These are phyloP conservation scores for Anoplophora glabripennis DNA, from an alignment of 1,140 invertebrate genomes.

Conservation along the genomic window DNA sequence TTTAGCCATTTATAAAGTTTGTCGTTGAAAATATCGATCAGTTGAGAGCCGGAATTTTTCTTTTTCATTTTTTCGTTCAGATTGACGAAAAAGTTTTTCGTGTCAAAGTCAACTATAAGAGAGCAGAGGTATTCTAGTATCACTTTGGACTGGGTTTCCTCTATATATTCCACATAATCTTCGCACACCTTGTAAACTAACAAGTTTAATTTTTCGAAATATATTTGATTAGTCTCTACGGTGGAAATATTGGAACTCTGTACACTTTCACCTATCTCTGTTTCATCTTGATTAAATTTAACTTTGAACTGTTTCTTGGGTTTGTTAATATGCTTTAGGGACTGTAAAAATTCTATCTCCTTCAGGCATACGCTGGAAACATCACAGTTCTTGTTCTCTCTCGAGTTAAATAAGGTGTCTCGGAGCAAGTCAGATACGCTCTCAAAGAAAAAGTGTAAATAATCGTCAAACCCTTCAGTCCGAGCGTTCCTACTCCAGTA, in stretches of 20 bases:
- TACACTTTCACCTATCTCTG: constrained; percentile 4
- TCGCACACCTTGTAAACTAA: constrained; percentile 53
- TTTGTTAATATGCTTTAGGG: constrained; percentile 41
- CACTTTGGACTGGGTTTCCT: constrained; percentile 41
- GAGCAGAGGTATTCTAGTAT: constrained; percentile 48
- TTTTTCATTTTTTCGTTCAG: constrained; percentile 42
- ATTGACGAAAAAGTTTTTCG: constrained; percentile 46
- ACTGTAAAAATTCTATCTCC: constrained; percentile 43
- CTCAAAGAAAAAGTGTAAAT: constrained; percentile 56
- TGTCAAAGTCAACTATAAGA: constrained; percentile 51
- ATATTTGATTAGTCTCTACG: constrained; percentile 21
- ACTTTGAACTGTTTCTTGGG: constrained; percentile 40
- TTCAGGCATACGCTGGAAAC: constrained; percentile 33
- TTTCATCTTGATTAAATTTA: constrained; percentile 19
- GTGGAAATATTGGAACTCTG: neutral
- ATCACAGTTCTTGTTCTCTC: constrained; percentile 19
- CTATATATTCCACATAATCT: constrained; percentile 53
- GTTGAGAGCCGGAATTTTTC: constrained; percentile 39
- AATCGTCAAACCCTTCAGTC: constrained; percentile 34
- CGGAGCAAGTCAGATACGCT: constrained; percentile 51
- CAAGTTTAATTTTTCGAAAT: constrained; percentile 49
- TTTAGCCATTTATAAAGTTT: constrained; percentile 53
- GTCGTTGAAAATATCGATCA: constrained; percentile 53
- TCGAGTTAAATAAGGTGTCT: constrained; percentile 38
- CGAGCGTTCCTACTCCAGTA: constrained; percentile 57